A percentile compares a stretch with the other conserved stretches of the same genome.
Evolutionary conservation across 2,888 invertebrate species (phyloP).

Genomic region (Auanema freiburgensis): DNA sequence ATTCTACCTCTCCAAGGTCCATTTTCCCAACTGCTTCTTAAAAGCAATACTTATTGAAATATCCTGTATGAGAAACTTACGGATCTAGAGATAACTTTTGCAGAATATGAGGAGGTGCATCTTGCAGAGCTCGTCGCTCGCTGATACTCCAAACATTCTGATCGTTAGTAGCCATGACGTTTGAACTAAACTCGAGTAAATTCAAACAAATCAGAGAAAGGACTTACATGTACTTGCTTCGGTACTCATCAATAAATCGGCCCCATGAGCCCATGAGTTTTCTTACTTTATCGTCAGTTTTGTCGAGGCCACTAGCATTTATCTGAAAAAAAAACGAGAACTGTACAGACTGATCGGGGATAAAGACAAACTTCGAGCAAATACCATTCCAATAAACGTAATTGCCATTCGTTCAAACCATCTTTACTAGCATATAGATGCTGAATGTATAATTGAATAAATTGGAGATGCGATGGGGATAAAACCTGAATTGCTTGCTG

Average conservation of each 20-base stretch:
- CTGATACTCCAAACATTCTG: constrained; percentile 48
- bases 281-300: constrained; percentile 52
- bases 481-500: constrained; percentile 46
- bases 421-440: constrained; percentile 51
- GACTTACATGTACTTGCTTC: constrained; percentile 56
- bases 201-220: neutral
- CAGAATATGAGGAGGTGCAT: constrained; percentile 59
- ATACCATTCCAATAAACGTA: constrained; percentile 56
- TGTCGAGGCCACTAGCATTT: constrained; percentile 54
- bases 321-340: constrained; percentile 22
- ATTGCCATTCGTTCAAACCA: constrained; percentile 53
- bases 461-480: constrained; percentile 5
- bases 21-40: constrained; percentile 44
- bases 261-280: constrained; percentile 58
- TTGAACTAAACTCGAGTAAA: constrained; percentile 41
- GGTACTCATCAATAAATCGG: constrained; percentile 53
- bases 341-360: neutral
- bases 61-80: constrained; percentile 26
- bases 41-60: constrained; percentile 5
- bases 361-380: constrained; percentile 29
- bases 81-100: constrained; percentile 49
- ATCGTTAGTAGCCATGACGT: constrained; percentile 58
- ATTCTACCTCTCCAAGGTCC: constrained; percentile 59
- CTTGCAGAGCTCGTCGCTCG: constrained; percentile 41
- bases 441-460: constrained; percentile 25